Evolutionary conservation across 2,888 invertebrate genomes (phyloP), one percentile per base, ranked within the genome.

Genomic region (Phasia obesa): DNA sequence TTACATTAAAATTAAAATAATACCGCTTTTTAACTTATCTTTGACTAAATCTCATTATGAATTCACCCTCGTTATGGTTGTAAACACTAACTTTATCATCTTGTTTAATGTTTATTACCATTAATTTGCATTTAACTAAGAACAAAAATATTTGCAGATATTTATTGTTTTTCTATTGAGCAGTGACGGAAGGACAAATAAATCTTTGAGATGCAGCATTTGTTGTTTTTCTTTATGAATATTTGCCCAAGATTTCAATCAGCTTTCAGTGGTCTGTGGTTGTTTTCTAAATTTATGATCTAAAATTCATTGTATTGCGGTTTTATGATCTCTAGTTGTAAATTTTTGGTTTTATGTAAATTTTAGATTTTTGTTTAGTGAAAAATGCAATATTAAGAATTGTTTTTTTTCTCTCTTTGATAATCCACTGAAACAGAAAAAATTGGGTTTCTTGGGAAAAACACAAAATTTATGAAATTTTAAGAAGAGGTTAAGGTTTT

Each of bases 111-210:
- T 83, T 83, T 75, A 76, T 75, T 83, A 67, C 57, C 79, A 79
- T 49, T 62, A 59, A 59, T 75, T 64, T 76, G 57, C 64, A 51
- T 78, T 44, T 31, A 77, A 35, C 60, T 67, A 49, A 47, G 53
- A 35, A 51, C 53, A 57, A 65, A 17, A 44, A 38, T 35, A 75
- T 74, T 62, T 69, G 31, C 77, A 67, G 49, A 70, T 85, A 86
- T 86, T 87, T 88, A 87, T 86, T 78, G 86, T 69, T 81, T 87
- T 90, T 89, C 88, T 90, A 89, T 89, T 88, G 88, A 88, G 85
- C 88, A 88, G 88, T 89, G 89, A 88, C 90, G 88, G 90, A 89
- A 90, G 90, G 89, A 89, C 89, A 90, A 90, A 88, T 88, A 85
- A 88, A 87, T 88, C 87, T 88, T 78, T n/a, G 3, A 44, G 42